Percentiles rank a stretch among this genome's conserved stretches.
Conservation (phyloP, 2,888 invertebrate species). For the Drosophila lutescens region DNA sequence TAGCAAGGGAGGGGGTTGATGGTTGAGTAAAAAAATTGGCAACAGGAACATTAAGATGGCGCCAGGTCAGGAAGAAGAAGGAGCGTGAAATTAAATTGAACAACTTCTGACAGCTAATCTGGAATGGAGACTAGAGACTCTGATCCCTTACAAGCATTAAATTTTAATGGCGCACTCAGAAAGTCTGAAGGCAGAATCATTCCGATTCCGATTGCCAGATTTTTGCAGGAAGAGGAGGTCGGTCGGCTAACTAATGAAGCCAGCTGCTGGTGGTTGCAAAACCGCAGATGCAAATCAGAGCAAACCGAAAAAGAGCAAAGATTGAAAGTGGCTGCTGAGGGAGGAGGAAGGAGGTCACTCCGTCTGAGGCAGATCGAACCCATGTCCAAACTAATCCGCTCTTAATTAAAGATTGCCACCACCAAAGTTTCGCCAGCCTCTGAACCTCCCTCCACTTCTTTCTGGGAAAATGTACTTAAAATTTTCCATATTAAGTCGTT, state of each 20-base stretch:
- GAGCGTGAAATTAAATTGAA: constrained; percentile 76
- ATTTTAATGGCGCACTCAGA: constrained; percentile 81
- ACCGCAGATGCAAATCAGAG: constrained; percentile 83
- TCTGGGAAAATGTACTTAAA: constrained; percentile 56
- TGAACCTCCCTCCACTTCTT: background rate
- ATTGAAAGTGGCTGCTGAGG: constrained; percentile 43
- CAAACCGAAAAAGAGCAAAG: constrained; percentile 77
- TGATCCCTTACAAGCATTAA: constrained; percentile 77
- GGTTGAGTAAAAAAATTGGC: constrained; percentile 66
- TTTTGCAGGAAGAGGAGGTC: background rate
- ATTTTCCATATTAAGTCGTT: constrained; percentile 71
- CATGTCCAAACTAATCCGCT: constrained; percentile 83
- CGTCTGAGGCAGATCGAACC: constrained; percentile 68
- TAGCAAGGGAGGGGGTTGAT: background rate
- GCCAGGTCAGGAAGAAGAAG: constrained; percentile 15
- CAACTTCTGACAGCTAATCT: constrained; percentile 80
- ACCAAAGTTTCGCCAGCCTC: constrained; percentile 23
- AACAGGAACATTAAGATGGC: constrained; percentile 70
- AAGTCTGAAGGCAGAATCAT: constrained; percentile 64
- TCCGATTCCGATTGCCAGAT: background rate
- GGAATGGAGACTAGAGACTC: constrained; percentile 29
- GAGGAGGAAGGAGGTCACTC: background rate
- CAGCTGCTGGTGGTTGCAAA: constrained; percentile 76
- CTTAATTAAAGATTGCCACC: constrained; percentile 83
- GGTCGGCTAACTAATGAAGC: constrained; percentile 61